phyloP scores from a whole-genome alignment of 2,113 vertebrate species.

The Microcebus jonahi region DNA sequence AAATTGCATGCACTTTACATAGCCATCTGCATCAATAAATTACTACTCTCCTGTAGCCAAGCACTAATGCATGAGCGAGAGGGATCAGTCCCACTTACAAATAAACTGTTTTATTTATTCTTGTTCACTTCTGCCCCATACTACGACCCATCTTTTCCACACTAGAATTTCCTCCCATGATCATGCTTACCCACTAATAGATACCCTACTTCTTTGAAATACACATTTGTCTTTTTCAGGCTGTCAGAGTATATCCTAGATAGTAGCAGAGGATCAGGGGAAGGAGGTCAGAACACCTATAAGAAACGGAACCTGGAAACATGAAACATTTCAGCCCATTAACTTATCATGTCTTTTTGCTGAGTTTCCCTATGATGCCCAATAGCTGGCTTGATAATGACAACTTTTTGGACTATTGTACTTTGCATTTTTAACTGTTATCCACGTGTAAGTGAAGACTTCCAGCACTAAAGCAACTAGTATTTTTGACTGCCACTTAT shows the following conservation, averaged over 20 bases:
- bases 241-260: background rate
- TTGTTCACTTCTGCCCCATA: conserved; percentile 56
- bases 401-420: background rate
- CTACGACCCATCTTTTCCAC: conserved; percentile 42
- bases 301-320: background rate
- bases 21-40: conserved; percentile 92
- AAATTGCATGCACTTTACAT: conserved; percentile 92
- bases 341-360: background rate
- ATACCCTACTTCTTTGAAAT: background rate
- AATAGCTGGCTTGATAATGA: background rate
- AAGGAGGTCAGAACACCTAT: background rate
- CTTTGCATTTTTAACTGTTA: background rate
- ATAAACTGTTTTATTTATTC: conserved; percentile 78
- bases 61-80: conserved; percentile 84
- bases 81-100: conserved; percentile 77
- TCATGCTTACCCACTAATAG: conserved; percentile 15
- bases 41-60: conserved; percentile 82
- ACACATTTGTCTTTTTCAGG: conserved; percentile 14
- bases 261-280: background rate
- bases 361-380: background rate
- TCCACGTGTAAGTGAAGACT: background rate
- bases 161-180: conserved; percentile 31
- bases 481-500: background rate
- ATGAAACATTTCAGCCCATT: background rate
- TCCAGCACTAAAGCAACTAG: background rate